phyloP scores from a whole-genome alignment of 2,113 vertebrate genomes.

The Connochaetes taurinus region DNA sequence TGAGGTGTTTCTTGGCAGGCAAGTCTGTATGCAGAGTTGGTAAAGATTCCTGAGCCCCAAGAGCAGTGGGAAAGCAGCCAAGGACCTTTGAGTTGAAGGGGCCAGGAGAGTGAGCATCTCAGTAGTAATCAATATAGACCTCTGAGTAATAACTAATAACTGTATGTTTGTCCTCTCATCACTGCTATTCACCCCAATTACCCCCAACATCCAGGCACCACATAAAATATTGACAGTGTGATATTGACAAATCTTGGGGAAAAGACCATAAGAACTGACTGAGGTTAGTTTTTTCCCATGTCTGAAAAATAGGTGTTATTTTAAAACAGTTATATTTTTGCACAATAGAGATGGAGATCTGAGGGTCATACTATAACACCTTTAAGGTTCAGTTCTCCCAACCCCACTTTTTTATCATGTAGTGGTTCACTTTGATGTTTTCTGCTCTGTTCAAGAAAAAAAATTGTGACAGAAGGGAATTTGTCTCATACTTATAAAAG shows the following conservation, averaged over 20 bases:
- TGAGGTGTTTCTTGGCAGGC: background rate
- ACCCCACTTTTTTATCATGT: background rate
- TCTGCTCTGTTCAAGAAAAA: background rate
- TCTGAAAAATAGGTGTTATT: background rate
- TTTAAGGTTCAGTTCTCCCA: background rate
- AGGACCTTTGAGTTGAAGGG: background rate
- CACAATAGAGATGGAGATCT: background rate
- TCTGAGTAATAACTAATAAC: background rate
- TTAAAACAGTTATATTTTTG: background rate
- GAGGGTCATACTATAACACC: background rate
- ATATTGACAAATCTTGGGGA: background rate
- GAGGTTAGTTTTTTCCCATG: background rate
- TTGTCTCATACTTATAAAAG: conserved; percentile 20
- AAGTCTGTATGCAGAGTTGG: background rate
- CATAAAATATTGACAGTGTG: background rate
- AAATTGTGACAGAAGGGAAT: conserved; percentile 13
- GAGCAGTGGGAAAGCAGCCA: background rate
- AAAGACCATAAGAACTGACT: background rate
- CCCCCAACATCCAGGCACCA: background rate
- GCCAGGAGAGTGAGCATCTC: background rate
- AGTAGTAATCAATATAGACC: background rate
- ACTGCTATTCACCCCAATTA: background rate
- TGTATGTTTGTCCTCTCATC: background rate
- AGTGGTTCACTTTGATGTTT: background rate
- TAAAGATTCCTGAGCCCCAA: background rate